Percentiles rank a stretch among this genome's conserved stretches.
Evolutionary conservation across 2,888 invertebrate species (phyloP).

Genomic region (Tiphia femorata): DNA sequence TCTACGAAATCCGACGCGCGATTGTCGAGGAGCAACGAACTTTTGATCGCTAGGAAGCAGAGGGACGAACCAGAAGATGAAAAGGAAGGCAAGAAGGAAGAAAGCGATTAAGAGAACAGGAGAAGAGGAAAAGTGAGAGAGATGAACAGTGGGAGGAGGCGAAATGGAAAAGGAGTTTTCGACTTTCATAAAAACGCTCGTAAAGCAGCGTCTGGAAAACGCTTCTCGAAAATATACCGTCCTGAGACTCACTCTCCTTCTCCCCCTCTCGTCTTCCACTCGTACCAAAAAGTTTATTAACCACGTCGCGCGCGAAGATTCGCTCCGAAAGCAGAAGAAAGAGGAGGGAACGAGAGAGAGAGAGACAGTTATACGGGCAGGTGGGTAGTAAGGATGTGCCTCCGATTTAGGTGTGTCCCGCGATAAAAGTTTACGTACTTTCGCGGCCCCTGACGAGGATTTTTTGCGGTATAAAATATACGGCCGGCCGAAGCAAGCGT

Average conservation of each 20-base stretch:
- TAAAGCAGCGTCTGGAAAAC: conserved; percentile 28
- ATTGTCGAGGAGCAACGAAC: conserved; percentile 21
- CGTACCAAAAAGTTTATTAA: conserved; percentile 38
- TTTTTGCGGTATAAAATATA: too few relatives aligned
- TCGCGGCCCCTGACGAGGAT: neutral
- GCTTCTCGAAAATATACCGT: conserved; percentile 18
- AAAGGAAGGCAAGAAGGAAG: neutral
- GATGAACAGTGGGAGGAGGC: neutral
- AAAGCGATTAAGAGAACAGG: neutral
- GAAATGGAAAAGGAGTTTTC: conserved; percentile 17
- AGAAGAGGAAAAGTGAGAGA: conserved; percentile 4
- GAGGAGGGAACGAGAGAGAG: neutral
- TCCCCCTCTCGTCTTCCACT: conserved; percentile 2
- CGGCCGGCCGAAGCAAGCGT: too few relatives aligned
- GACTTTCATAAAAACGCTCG: conserved; percentile 39
- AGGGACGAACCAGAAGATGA: neutral
- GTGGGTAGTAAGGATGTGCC: conserved; percentile 23
- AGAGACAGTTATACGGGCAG: neutral
- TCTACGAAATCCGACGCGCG: too few relatives aligned
- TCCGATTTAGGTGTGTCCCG: conserved; percentile 26
- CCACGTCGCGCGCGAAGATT: conserved; percentile 22
- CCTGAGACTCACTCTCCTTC: conserved; percentile 3
- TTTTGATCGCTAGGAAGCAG: conserved; percentile 33
- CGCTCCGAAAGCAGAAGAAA: conserved; percentile 8
- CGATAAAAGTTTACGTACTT: conserved; percentile 37